Base-by-base conservation (phyloP, 2,888 invertebrate genomes). In the Keiferia lycopersicella region DNA sequence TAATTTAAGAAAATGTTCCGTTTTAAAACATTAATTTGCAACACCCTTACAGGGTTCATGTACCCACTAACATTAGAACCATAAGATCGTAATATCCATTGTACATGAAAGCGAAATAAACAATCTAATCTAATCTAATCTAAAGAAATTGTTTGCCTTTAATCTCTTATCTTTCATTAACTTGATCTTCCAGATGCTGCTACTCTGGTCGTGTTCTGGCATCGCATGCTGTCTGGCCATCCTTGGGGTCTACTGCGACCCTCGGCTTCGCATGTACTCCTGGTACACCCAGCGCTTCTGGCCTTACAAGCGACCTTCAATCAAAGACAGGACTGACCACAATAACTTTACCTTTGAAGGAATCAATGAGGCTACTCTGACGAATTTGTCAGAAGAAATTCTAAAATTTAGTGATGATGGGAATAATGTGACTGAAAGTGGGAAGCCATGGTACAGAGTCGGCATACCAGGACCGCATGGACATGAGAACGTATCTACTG, bases 201-300 rank as follows among this genome's bases (percentile, higher is more conserved):
- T 91, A 0, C 79, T 91, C 0, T 87, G 86, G 78, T 91, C 91
- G 0, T 91, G 91, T 63, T 83, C 87, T 0, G 91, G 91, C 11
- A 90, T 91, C 56, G 89, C 90, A 0, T 86, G 85, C 70, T 88
- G 90, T 61, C 76, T 91, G 16, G 84, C 86, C 1, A 73, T 89
- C 10, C 73, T 91, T 2, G 91, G 91, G 51, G 76, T 82, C 0
- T 91, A 87, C 76, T 91, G 91, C 69, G 91, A 91, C 73, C 91
- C 91, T 22, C 84, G 81, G 20, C 66, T 90, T 4, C 82, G 81
- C 56, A 74, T 83, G 72, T 74, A 83, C 62, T 78, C 88, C 74
- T 88, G 86, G 87, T 87, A 88, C 74, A 69, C 81, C 8, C 80
- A 84, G 69, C 78, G 80, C 22, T 65, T 82, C 64, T 86, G 84